phyloP scores from a whole-genome alignment of 2,888 invertebrate species.

The Chouioia cunea region DNA sequence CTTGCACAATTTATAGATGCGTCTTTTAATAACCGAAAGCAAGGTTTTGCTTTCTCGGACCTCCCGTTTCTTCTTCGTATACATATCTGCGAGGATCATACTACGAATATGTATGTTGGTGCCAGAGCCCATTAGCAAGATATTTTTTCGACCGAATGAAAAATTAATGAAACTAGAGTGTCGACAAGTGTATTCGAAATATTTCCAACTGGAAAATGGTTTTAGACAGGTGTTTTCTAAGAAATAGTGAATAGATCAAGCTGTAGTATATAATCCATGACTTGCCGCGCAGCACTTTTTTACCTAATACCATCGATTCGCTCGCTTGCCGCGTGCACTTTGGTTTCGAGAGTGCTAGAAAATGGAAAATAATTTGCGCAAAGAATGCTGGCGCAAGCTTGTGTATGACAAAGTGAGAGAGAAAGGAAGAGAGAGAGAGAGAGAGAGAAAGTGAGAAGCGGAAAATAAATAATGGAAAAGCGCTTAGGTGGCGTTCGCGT shows the following conservation, averaged over 20 bases:
- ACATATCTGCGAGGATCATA: conserved; percentile 20
- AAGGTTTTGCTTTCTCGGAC: not conserved
- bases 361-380: conserved; percentile 40
- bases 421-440: no score
- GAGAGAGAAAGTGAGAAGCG: not conserved
- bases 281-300: not conserved
- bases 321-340: not conserved
- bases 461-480: conserved; percentile 36
- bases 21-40: conserved; percentile 42
- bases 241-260: conserved; percentile 33
- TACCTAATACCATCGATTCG: conserved; percentile 1
- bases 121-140: conserved; percentile 26
- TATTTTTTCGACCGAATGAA: not conserved
- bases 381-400: conserved; percentile 3
- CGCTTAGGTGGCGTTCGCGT: conserved; percentile 15
- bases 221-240: conserved; percentile 15
- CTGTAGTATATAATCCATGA: conserved; percentile 19
- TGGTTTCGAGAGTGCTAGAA: conserved; percentile 1
- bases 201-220: not conserved
- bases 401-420: no score
- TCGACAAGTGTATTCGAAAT: conserved; percentile 22
- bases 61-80: not conserved
- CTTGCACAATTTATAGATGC: conserved; percentile 37
- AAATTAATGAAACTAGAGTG: conserved; percentile 20
- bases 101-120: conserved; percentile 21